Evolutionary conservation across 2,113 vertebrate genomes (phyloP), one percentile per base, ranked within the genome.

Genomic region (Centrocercus urophasianus): DNA sequence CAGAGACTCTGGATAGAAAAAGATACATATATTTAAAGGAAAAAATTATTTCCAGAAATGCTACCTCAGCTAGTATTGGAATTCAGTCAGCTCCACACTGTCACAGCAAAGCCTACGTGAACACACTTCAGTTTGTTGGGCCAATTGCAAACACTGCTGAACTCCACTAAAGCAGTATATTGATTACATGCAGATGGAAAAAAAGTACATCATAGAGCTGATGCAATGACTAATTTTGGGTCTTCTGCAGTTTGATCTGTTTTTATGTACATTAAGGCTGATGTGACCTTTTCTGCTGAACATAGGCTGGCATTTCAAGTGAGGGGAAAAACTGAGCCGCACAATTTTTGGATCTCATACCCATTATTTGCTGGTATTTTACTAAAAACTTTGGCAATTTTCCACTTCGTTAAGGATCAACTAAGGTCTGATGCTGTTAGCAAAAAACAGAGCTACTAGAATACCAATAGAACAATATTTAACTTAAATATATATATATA

Each of bases 331-430:
- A 13, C 38, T 86, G 24, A 69, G 77, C 72, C 76, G 72, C 6
- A 3, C 38, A 52, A 32, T 81, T 96, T 93, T 93, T 93, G 47
- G 72, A 91, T 81, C 67, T 57, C 2, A 8, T 52, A 77, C 20
- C 13, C 34, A 65, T 80, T 93, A 95, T 88, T 83, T 93, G 30
- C 52, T 86, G 32, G 65, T 61, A 36, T 90, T 80, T 71, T 54
- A 93, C 79, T 88, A 81, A 93, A 95, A 96, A 93, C 0, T 18
- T 40, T 75, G 82, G 89, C 72, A 81, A 86, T 90, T 96, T 95
- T 95, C 88, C 93, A 94, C 89, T 75, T 95, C 82, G 81, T 96
- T 96, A 91, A 82, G 65, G 52, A 88, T 74, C 61, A 88, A 40
- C 64, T 86, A 76, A 88, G 79, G 86, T 83, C 38, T 61, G 72